Evolutionary conservation across 2,797 vertebrate genomes (phyloP).

Genomic region (Serranus cabrilla): DNA sequence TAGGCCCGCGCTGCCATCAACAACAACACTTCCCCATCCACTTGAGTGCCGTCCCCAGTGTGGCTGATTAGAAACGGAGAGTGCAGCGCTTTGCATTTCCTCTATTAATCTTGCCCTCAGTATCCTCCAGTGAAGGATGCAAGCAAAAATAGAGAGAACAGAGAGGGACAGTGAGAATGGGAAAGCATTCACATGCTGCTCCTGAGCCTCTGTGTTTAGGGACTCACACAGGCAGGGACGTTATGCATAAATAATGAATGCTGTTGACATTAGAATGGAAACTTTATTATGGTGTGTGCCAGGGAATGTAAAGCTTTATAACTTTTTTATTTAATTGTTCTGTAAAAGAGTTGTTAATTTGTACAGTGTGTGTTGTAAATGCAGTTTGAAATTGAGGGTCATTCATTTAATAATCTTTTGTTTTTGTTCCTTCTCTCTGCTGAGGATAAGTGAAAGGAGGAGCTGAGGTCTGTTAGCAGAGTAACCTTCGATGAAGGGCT

Average conservation of each 20-base stretch:
- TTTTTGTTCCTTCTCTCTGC: constrained; percentile 9
- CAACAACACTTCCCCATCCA: constrained; percentile 31
- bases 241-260: constrained; percentile 7
- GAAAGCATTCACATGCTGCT: not conserved
- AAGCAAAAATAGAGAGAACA: not conserved
- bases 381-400: not conserved
- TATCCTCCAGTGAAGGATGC: constrained; percentile 27
- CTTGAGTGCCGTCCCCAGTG: constrained; percentile 15
- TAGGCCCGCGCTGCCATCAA: constrained; percentile 44
- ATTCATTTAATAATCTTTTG: not conserved
- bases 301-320: constrained; percentile 33
- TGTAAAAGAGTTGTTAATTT: not conserved
- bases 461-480: constrained; percentile 18
- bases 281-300: not conserved
- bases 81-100: constrained; percentile 26
- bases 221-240: not conserved
- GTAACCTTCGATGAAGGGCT: constrained; percentile 58
- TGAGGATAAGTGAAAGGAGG: not conserved
- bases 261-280: constrained; percentile 8
- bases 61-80: constrained; percentile 52
- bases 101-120: constrained; percentile 17
- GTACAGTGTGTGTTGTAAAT: not conserved
- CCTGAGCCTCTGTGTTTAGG: constrained; percentile 22
- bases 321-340: constrained; percentile 5
- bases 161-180: constrained; percentile 10